Evolutionary conservation across 2,113 vertebrate species (phyloP), one percentile per base, ranked within the genome.

Genomic region (Forbesichthys papilliferus): DNA sequence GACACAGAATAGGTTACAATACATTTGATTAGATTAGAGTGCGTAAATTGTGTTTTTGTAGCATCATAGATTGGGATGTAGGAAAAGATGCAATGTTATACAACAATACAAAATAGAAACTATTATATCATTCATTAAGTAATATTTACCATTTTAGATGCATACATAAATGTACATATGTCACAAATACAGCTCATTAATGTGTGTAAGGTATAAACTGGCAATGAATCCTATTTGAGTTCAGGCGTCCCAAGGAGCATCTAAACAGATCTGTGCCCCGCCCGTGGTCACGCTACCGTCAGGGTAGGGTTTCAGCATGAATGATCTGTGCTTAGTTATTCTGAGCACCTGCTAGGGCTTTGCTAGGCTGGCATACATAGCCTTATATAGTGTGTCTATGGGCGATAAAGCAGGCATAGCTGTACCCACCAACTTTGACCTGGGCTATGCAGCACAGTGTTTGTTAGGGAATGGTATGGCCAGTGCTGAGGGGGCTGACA

Each of bases 361-460:
- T 27, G 54, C 33, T 48, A 51, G 64, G 36, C 48, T 7, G 42
- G 48, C 57, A 56, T 66, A 59, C 73, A 52, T 75, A 66, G 86
- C 85, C 85, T 84, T 82, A 90, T 87, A 86, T 86, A 84, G 85
- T 82, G 74, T 63, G 73, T 62, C 59, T 34, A 67, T 75, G 34
- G 69, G 1, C 42, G 53, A 14, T 59, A 11, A 1, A 3, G 59
- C 68, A 62, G 51, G 27, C 6, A 65, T 42, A 18, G 27, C 58
- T 48, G 55, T 34, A 52, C 11, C 20, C 20, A 55, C 60, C 57
- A 42, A 1, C 27, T 27, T 62, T 57, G 34, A 57, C 61, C 71
- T 83, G 73, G 68, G 69, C 61, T 59, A 58, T 76, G 75, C 76
- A 78, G 78, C 76, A 68, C 52, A 65, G 47, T 65, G 67, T 74